Percentiles rank a stretch among this genome's conserved stretches.
Conservation (phyloP, 2,113 vertebrate genomes). For the Corydoras sp. region DNA sequence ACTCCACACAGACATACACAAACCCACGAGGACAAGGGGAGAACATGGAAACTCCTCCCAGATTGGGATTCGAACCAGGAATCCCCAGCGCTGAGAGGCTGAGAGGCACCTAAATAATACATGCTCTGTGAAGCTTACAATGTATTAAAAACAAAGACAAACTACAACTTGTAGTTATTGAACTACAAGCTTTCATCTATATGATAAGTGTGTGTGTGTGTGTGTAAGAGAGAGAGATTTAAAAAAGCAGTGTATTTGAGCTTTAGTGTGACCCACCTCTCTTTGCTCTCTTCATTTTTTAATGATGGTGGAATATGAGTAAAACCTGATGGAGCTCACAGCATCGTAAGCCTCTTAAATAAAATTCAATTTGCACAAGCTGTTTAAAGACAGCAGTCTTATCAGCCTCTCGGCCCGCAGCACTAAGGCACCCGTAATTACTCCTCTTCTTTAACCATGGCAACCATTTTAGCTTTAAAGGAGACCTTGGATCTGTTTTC, state of each 20-base stretch:
- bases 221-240: no score
- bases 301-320: slow-evolving; percentile 18
- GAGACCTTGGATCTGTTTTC: slow-evolving; percentile 15
- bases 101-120: no score
- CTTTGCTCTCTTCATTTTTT: slow-evolving; percentile 8
- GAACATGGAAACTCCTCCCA: no score
- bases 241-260: not conserved
- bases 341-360: slow-evolving; percentile 34
- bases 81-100: no score
- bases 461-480: slow-evolving; percentile 8
- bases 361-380: slow-evolving; percentile 39
- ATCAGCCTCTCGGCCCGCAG: slow-evolving; percentile 13
- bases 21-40: no score
- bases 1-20: no score
- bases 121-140: no score
- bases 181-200: no score
- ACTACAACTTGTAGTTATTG: no score
- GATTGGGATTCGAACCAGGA: no score
- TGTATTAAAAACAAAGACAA: no score
- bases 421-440: slow-evolving; percentile 21
- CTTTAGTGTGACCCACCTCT: slow-evolving; percentile 1
- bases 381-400: slow-evolving; percentile 26
- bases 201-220: no score
- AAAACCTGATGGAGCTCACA: slow-evolving; percentile 29
- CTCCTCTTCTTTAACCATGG: slow-evolving; percentile 18